Evolutionary conservation across 2,797 vertebrate genomes (phyloP).

Genomic region (Mus minutoides): DNA sequence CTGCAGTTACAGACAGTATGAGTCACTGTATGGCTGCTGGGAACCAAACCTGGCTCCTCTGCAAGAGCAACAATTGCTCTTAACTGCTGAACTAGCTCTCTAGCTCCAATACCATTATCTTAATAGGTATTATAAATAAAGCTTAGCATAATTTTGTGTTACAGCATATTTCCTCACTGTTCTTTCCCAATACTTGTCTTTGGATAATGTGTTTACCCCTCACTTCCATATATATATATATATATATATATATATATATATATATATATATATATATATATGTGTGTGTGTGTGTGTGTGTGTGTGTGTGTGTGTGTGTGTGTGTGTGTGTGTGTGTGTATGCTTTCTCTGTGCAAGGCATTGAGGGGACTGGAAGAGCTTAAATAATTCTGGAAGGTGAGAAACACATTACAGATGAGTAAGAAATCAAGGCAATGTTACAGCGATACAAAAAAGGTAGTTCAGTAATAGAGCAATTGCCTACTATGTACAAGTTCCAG

Average conservation of each 20-base stretch:
- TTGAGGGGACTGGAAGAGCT: neutral
- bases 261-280: no score
- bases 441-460: neutral
- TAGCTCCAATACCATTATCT: no score
- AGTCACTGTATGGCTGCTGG: no score
- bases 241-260: no score
- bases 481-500: neutral
- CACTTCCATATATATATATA: neutral
- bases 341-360: neutral
- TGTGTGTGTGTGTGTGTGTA: no score
- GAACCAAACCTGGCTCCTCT: no score
- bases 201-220: neutral
- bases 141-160: neutral
- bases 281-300: no score
- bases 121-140: neutral
- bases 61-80: no score
- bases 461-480: neutral
- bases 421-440: neutral
- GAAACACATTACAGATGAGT: neutral
- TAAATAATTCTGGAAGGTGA: constrained; percentile 6
- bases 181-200: neutral
- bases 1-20: no score
- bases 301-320: no score
- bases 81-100: no score
- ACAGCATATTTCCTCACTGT: neutral